Conservation (phyloP, 2,797 vertebrate species). For the Galagoides demidoff region DNA sequence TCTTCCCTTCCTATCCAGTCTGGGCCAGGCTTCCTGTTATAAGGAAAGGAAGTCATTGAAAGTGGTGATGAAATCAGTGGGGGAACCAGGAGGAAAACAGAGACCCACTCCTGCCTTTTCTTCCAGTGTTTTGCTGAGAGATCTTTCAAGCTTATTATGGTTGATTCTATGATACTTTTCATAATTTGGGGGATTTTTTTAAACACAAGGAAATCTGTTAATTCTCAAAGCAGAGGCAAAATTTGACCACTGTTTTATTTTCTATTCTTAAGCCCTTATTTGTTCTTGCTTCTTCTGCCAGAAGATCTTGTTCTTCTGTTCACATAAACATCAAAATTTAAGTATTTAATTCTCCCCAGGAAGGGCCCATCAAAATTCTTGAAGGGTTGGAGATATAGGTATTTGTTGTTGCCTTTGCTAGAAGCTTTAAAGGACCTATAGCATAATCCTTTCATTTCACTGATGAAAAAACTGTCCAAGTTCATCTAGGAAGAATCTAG, state of each 20-base stretch:
- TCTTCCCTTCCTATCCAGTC: neutral
- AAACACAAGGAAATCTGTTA: neutral
- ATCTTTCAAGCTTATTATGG: neutral
- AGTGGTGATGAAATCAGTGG: neutral
- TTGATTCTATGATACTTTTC: neutral
- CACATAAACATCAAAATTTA: neutral
- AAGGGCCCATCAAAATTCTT: conserved; percentile 30
- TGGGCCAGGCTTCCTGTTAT: neutral
- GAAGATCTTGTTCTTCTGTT: conserved; percentile 30
- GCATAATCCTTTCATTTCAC: neutral
- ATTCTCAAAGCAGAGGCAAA: conserved; percentile 37
- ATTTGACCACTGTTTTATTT: conserved; percentile 32
- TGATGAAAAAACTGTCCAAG: neutral
- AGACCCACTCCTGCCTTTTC: neutral
- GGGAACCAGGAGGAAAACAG: neutral
- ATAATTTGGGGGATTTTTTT: neutral
- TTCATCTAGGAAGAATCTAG: neutral
- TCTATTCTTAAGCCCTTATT: neutral
- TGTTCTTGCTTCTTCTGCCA: conserved; percentile 51
- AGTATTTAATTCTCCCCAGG: neutral
- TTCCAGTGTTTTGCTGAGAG: neutral
- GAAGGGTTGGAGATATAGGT: neutral
- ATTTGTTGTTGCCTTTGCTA: neutral
- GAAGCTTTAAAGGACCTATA: neutral
- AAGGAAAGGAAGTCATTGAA: neutral